A percentile compares a stretch with the other conserved stretches of the same genome.
These are phyloP conservation scores for Lagria hirta DNA, from an alignment of 2,888 invertebrate genomes.

Conservation along the genomic window DNA sequence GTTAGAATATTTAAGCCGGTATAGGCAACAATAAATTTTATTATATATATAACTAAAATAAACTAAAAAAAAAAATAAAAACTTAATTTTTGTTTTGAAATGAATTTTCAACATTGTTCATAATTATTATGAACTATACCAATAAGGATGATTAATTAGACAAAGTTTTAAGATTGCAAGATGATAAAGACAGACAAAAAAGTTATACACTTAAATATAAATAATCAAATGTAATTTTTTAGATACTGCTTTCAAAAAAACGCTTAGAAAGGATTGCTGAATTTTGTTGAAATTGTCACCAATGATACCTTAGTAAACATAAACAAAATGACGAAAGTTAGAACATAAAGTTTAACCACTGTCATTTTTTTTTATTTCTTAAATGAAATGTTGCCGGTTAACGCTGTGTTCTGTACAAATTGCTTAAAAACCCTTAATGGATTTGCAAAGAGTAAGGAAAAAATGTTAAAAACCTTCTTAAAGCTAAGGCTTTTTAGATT, in stretches of 20 bases:
- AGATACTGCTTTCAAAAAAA: no score
- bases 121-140: conserved; percentile 1
- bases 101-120: conserved; percentile 3
- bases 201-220: no score
- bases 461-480: conserved; percentile 1
- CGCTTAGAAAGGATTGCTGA: no score
- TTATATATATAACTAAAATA: no score
- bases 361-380: conserved; percentile 3
- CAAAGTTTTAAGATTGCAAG: no score
- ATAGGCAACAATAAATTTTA: no score
- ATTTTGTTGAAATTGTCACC: no score
- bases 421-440: background rate
- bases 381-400: conserved; percentile 2
- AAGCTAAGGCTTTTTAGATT: conserved; percentile 2
- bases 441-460: conserved; percentile 1
- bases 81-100: conserved; percentile 2
- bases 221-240: no score
- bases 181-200: no score
- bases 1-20: no score
- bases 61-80: no score
- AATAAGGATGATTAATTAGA: conserved; percentile 1
- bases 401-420: background rate
- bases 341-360: conserved; percentile 2
- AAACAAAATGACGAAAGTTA: background rate
- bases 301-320: no score